These are phyloP conservation scores for Pogonocherus hispidulus DNA, from an alignment of 2,888 invertebrate species.

Conservation along the genomic window DNA sequence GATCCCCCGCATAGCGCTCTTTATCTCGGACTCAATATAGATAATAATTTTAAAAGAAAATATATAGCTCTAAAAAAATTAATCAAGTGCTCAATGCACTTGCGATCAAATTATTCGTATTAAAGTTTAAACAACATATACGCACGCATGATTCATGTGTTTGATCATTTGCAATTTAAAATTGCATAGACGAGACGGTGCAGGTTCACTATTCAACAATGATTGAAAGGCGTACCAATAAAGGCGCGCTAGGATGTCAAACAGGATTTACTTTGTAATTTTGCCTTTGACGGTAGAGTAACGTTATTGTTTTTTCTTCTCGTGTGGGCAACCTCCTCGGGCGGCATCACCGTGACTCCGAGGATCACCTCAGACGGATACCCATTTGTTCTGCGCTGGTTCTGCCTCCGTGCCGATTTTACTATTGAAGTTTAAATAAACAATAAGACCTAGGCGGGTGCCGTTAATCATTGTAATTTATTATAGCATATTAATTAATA, in stretches of 20 bases:
- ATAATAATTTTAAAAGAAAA: no score
- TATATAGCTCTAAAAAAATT: no score
- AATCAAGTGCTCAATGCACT: no score
- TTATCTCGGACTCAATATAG: no score
- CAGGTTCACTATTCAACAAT: neutral
- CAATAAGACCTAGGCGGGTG: neutral
- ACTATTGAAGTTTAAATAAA: neutral
- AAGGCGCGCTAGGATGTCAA: neutral
- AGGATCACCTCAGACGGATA: neutral
- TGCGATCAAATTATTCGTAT: no score
- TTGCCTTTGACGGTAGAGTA: neutral
- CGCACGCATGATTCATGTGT: no score
- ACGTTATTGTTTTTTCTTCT: neutral
- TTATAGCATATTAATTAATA: neutral
- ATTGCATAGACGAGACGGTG: no score
- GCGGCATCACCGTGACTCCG: neutral
- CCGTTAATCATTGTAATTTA: neutral
- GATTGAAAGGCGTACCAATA: no score
- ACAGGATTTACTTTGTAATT: slow-evolving; percentile 1
- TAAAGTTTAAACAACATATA: no score
- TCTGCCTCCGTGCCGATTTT: neutral
- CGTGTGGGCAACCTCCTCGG: neutral
- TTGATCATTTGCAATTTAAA: no score
- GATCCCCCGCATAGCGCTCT: no score
- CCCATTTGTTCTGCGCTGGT: neutral